These are phyloP conservation scores for Myzus persicae DNA, from an alignment of 1,140 invertebrate genomes.

Conservation along the genomic window DNA sequence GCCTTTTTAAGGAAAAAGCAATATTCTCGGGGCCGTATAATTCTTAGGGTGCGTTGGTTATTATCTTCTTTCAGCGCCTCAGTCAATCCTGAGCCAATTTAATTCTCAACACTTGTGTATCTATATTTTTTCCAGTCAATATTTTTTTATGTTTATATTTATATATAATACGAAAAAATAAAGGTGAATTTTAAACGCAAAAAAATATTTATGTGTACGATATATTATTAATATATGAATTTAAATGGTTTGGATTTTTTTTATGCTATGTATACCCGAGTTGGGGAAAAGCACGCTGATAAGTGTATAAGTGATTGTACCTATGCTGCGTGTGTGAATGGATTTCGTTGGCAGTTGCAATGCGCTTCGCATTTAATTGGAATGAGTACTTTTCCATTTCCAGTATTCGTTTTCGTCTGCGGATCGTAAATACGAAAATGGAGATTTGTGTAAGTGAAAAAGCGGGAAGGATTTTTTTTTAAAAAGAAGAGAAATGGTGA, in stretches of 20 bases:
- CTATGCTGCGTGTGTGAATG: slow-evolving; percentile 40
- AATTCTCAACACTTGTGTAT: slow-evolving; percentile 31
- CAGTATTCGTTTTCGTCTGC: background rate
- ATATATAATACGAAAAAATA: background rate
- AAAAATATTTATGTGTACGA: background rate
- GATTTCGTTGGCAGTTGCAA: background rate
- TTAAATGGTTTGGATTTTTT: slow-evolving; percentile 35
- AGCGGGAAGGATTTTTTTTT: slow-evolving; percentile 45
- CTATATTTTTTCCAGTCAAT: background rate
- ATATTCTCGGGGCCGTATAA: slow-evolving; percentile 31
- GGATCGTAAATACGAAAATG: slow-evolving; percentile 45
- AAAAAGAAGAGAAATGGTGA: slow-evolving; percentile 42
- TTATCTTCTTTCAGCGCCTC: slow-evolving; percentile 36
- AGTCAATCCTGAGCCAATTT: slow-evolving; percentile 52
- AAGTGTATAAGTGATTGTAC: background rate
- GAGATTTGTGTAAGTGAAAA: slow-evolving; percentile 44
- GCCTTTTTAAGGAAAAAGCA: slow-evolving; percentile 49
- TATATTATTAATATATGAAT: slow-evolving; percentile 23
- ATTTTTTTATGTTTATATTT: background rate
- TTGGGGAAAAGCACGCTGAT: background rate
- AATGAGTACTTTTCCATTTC: slow-evolving; percentile 37
- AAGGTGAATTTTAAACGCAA: slow-evolving; percentile 1
- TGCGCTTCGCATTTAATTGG: slow-evolving; percentile 36
- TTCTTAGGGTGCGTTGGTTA: slow-evolving; percentile 41
- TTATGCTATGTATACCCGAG: background rate